A percentile compares a stretch with the other conserved stretches of the same genome.
Evolutionary conservation across 2,888 invertebrate species (phyloP).

Genomic region (Plutella xylostella): DNA sequence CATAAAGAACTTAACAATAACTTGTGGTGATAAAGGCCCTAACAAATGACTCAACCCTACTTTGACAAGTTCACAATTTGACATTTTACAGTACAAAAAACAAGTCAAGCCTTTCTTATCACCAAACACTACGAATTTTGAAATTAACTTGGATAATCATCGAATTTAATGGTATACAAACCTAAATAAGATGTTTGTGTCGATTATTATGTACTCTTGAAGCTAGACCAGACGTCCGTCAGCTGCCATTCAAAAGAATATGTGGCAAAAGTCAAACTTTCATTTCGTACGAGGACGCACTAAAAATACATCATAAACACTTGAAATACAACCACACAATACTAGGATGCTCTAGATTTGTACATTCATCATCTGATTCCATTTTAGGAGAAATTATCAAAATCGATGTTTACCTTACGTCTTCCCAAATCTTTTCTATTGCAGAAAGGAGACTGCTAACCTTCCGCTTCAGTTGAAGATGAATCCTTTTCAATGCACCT

Average conservation of each 20-base stretch:
- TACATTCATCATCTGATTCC: slow-evolving; percentile 43
- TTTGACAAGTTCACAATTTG: slow-evolving; percentile 66
- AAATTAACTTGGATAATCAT: too few species aligned
- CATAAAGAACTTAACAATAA: slow-evolving; percentile 25
- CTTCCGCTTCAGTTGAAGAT: slow-evolving; percentile 61
- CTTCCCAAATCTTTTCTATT: slow-evolving; percentile 67
- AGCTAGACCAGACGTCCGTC: slow-evolving; percentile 59
- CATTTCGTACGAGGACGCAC: slow-evolving; percentile 69
- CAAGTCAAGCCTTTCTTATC: slow-evolving; percentile 40
- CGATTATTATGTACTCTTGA: slow-evolving; percentile 49
- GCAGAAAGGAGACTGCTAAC: slow-evolving; percentile 66
- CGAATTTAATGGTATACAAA: slow-evolving; percentile 25
- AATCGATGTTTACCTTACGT: slow-evolving; percentile 72
- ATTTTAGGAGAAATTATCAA: slow-evolving; percentile 56
- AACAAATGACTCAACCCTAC: slow-evolving; percentile 66
- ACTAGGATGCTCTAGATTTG: slow-evolving; percentile 28
- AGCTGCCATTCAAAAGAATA: slow-evolving; percentile 70
- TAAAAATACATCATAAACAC: slow-evolving; percentile 66
- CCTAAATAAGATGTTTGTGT: slow-evolving; percentile 43
- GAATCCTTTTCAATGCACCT: slow-evolving; percentile 59
- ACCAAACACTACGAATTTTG: slow-evolving; percentile 34
- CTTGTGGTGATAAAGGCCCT: slow-evolving; percentile 36
- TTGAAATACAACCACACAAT: slow-evolving; percentile 34
- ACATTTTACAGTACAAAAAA: slow-evolving; percentile 61
- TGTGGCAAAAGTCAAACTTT: slow-evolving; percentile 72